Base-by-base conservation (phyloP, 1,140 invertebrate genomes). In the Cylas formicarius region DNA sequence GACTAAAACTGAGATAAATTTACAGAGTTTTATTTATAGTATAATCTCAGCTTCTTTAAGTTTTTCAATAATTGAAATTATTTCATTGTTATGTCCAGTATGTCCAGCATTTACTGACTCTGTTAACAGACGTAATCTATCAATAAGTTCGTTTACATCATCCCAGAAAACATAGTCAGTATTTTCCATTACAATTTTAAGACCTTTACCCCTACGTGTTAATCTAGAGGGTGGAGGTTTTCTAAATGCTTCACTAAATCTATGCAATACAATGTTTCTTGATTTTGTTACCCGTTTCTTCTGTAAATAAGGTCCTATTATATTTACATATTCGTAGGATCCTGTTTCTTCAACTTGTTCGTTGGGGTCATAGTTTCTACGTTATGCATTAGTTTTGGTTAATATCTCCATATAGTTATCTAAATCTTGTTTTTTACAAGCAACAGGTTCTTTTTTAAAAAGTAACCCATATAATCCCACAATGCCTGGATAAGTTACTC, bases 121-220 rank as follows among this genome's bases (percentile, higher is more conserved):
- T 10, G 62, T 32, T 3, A 68, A 26, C 20, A 68, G 32, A 21
- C 55, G 37, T 6, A 68, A 41, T 43, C 61, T 50, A 18, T 62
- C 57, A 4, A 66, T 52, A 9, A 67, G 20, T 52, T 68, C 63
- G 42, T 67, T 65, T n/a, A 57, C 52, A 57, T 68, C 55, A 52
- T 67, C 56, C 53, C 53, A 68, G 55, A 64, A 61, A 23, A 59
- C 53, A 48, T 64, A 60, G 49, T 59, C 54, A n/a, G 27, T 47
- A n/a, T 52, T 44, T 27, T 9, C 21, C 4, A 7, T 18, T 16
- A 32, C 26, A 2, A 35, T 29, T 44, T 29, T 13, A 16, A 39
- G 16, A 35, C 21, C 21, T 36, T 19, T 24, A 16, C 34, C 32
- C 10, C 28, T 21, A 17, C 19, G n/a, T 18, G 19, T 39, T 26